phyloP scores from a whole-genome alignment of 2,797 vertebrate species.

The Falco peregrinus region DNA sequence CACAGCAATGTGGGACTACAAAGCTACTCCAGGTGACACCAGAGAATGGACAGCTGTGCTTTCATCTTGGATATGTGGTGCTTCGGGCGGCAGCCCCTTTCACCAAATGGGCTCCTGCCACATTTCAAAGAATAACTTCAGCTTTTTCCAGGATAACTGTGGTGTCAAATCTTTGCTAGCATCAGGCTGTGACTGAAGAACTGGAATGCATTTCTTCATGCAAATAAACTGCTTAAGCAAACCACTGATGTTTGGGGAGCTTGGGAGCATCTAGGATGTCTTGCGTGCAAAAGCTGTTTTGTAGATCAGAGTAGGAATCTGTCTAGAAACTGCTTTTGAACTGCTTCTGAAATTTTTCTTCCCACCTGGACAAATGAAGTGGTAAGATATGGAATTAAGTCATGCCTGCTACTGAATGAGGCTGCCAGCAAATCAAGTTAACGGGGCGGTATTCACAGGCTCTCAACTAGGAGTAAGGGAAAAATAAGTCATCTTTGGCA shows the following conservation, averaged over 20 bases:
- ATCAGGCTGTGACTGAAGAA: not conserved
- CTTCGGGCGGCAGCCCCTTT: not conserved
- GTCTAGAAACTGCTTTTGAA: not conserved
- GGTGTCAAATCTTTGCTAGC: not conserved
- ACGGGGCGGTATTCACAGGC: fast-evolving
- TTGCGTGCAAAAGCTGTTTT: not conserved
- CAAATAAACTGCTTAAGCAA: not conserved
- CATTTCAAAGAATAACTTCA: not conserved
- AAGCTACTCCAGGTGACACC: not conserved
- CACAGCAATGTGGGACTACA: not conserved
- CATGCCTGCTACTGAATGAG: not conserved
- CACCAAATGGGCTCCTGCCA: not conserved
- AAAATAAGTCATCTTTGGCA: not conserved
- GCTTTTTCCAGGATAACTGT: not conserved
- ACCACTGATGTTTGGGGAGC: not conserved
- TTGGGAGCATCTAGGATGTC: not conserved
- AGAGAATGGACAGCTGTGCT: not conserved
- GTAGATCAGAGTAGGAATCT: not conserved
- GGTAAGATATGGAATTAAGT: not conserved
- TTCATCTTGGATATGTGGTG: not conserved
- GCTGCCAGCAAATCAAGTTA: not conserved
- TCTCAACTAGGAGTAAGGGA: not conserved
- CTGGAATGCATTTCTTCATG: not conserved
- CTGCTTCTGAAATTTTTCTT: not conserved
- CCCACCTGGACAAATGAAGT: not conserved